Base-by-base conservation (phyloP, 2,797 vertebrate species). In the Gorsachius magnificus region DNA sequence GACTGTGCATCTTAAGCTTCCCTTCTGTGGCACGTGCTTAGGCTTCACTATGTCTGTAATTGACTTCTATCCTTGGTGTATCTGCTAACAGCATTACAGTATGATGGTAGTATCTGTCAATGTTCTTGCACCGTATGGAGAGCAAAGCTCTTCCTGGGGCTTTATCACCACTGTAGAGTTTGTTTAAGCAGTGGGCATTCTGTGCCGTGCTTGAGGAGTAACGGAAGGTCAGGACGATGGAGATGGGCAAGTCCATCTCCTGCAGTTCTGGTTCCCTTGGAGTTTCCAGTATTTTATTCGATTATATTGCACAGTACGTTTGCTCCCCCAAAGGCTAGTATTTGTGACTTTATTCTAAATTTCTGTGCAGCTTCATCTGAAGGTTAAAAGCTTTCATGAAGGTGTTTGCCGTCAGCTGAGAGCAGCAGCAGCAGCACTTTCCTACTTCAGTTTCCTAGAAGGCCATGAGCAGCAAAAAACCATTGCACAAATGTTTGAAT, bases 91-190 rank as follows among this genome's bases (percentile, higher is more conserved):
- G 31, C 53, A 50, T 15, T 72, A 29, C 25, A 41, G 4, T 61
- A 4, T 0, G 7, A 4, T 13, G 17, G 21, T 13, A 63, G 1
- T 14, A 57, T 6, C 36, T 35, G 11, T 28, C 46, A 31, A 13
- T 20, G 25, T 38, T 71, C 22, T 36, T 41, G 31, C 45, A 69
- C 29, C n/a, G 6, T 1, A 13, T 1, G 5, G 10, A 76, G 8
- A 90, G 33, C 22, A 61, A 83, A 93, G 54, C 15, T 3, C 21
- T 16, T 38, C 16, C n/a, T 24, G 33, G 69, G n/a, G 11, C 36
- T 66, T 81, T 89, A n/a, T 85, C 24, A 51, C 14, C n/a, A 16
- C 13, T 26, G 11, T 28, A 9, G 48, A 45, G n/a, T 60, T 43
- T 65, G 9, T 71, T 64, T 36, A 18, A 65, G 31, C 64, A 85